Conservation (phyloP, 2,888 invertebrate species). For the Glyphotaelius pellucidus region DNA sequence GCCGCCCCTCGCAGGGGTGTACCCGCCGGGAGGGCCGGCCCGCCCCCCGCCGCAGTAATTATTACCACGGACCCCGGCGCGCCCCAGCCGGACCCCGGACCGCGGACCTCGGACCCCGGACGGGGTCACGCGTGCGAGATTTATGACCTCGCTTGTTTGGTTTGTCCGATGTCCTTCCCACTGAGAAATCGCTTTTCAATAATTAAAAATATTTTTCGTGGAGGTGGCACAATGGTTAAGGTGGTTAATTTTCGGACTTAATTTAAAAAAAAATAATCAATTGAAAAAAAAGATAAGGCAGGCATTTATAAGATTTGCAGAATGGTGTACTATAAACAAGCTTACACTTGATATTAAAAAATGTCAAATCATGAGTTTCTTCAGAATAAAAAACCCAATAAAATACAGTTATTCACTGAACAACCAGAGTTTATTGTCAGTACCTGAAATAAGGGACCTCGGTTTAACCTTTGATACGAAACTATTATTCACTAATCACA, state of each 20-base stretch:
- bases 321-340: no score
- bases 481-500: no score
- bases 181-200: constrained; percentile 13
- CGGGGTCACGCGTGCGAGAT: constrained; percentile 62
- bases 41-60: constrained; percentile 59
- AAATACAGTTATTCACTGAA: no score
- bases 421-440: no score
- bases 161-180: constrained; percentile 31
- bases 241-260: neutral
- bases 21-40: constrained; percentile 49
- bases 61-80: constrained; percentile 12
- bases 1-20: constrained; percentile 53
- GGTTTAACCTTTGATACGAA: no score
- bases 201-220: neutral
- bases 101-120: constrained; percentile 39
- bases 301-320: no score
- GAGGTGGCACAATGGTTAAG: neutral
- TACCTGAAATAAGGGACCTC: no score
- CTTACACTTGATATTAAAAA: no score
- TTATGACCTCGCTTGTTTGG: constrained; percentile 56
- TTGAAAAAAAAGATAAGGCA: neutral
- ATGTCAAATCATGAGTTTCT: no score
- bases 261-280: neutral
- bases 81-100: constrained; percentile 47
- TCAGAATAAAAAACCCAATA: no score